Conservation (phyloP, 2,797 vertebrate genomes). For the Myripristis jacobus region DNA sequence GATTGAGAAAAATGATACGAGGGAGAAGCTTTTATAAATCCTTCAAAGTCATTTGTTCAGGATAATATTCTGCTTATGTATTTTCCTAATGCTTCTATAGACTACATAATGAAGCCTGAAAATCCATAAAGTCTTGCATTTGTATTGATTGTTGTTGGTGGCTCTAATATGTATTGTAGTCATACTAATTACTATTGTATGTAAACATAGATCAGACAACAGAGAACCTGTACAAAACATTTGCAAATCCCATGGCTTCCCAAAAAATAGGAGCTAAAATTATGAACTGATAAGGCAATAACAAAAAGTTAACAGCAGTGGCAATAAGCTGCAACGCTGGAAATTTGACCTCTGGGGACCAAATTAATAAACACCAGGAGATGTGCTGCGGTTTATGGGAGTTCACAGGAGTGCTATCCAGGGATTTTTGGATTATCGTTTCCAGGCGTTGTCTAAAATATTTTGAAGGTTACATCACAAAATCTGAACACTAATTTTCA, state of each 20-base stretch:
- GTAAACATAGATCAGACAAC: neutral
- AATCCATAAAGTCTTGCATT: no score
- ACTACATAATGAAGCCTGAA: no score
- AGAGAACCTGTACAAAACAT: no score
- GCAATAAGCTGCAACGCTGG: neutral
- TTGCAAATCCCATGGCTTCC: no score
- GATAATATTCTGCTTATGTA: no score
- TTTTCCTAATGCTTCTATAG: no score
- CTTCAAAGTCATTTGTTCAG: no score
- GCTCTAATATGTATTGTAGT: no score
- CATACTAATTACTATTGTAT: neutral
- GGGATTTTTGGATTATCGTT: slow-evolving; percentile 48
- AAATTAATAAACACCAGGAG: slow-evolving; percentile 33
- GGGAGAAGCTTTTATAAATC: neutral
- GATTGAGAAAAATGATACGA: neutral
- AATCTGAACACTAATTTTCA: neutral
- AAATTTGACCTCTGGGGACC: slow-evolving; percentile 34
- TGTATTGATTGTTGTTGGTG: no score
- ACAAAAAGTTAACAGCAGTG: neutral
- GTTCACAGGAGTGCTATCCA: slow-evolving; percentile 13
- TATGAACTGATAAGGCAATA: no score
- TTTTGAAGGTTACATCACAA: slow-evolving; percentile 30
- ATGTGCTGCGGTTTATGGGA: neutral
- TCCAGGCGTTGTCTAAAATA: slow-evolving; percentile 34
- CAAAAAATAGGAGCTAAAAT: no score